phyloP scores from a whole-genome alignment of 1,140 invertebrate species.

The Calephelis nemesis region DNA sequence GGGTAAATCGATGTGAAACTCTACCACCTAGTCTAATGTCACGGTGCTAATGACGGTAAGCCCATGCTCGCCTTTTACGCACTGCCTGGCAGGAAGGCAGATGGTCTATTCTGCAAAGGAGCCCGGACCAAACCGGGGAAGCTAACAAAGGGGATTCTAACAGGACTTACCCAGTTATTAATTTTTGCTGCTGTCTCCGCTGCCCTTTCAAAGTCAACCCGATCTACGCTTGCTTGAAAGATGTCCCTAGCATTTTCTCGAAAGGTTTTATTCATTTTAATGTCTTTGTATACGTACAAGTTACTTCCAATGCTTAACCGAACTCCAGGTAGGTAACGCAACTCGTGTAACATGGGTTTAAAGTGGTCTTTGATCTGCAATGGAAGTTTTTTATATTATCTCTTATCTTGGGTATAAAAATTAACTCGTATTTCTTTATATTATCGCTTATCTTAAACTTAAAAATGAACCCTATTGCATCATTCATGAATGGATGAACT shows the following conservation, averaged over 20 bases:
- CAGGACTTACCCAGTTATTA: constrained; percentile 48
- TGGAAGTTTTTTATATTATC: not conserved
- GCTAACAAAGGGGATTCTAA: not conserved
- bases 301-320: constrained; percentile 44
- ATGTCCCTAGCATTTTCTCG: constrained; percentile 29
- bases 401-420: no score
- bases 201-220: constrained; percentile 36
- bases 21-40: no score
- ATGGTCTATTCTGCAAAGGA: no score
- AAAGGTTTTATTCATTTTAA: constrained; percentile 29
- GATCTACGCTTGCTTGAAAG: constrained; percentile 39
- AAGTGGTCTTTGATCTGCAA: constrained; percentile 38
- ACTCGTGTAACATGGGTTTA: constrained; percentile 31
- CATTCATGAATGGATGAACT: no score
- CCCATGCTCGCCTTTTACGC: no score
- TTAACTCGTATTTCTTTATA: no score
- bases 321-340: constrained; percentile 44
- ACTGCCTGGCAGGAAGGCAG: no score
- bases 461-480: no score
- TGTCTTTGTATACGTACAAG: constrained; percentile 37
- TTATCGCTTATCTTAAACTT: no score
- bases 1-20: no score
- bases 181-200: constrained; percentile 34
- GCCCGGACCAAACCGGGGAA: no score
- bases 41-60: no score